phyloP scores from a whole-genome alignment of 2,113 vertebrate species.

The Strigops habroptila region DNA sequence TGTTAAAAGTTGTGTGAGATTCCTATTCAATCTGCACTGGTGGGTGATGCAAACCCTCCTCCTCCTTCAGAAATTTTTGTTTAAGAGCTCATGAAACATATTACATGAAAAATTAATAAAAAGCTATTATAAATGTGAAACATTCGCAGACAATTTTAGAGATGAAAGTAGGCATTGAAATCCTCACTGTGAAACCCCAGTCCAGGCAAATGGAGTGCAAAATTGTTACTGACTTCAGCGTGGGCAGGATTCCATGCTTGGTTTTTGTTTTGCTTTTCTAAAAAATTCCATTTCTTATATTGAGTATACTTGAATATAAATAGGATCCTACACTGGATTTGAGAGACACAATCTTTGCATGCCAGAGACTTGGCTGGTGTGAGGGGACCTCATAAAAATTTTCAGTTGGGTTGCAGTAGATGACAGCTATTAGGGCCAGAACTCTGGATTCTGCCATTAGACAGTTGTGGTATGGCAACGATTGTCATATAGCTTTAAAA shows the following conservation, averaged over 20 bases:
- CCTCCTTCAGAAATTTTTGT: not conserved
- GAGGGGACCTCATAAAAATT: not conserved
- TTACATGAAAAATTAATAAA: not conserved
- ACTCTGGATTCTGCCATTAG: not conserved
- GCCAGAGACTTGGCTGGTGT: not conserved
- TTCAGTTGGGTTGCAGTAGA: not conserved
- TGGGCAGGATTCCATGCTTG: not conserved
- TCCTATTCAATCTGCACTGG: not conserved
- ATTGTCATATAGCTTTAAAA: constrained; percentile 4
- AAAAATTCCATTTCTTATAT: not conserved
- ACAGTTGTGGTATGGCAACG: not conserved
- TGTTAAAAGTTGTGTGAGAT: not conserved
- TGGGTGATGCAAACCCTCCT: not conserved
- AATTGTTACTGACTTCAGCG: not conserved
- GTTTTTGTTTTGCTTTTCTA: not conserved
- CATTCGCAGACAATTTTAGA: not conserved
- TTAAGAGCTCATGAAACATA: not conserved
- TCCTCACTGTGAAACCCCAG: not conserved
- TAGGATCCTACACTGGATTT: not conserved
- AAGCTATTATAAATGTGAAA: not conserved
- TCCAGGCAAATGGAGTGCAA: not conserved
- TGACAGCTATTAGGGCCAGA: not conserved
- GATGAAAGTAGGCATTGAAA: not conserved
- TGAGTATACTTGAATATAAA: not conserved
- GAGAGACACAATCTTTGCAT: not conserved